Percentiles rank a stretch among this genome's conserved stretches.
phyloP scores from a whole-genome alignment of 2,113 vertebrate species.

The Cyanistes caeruleus region DNA sequence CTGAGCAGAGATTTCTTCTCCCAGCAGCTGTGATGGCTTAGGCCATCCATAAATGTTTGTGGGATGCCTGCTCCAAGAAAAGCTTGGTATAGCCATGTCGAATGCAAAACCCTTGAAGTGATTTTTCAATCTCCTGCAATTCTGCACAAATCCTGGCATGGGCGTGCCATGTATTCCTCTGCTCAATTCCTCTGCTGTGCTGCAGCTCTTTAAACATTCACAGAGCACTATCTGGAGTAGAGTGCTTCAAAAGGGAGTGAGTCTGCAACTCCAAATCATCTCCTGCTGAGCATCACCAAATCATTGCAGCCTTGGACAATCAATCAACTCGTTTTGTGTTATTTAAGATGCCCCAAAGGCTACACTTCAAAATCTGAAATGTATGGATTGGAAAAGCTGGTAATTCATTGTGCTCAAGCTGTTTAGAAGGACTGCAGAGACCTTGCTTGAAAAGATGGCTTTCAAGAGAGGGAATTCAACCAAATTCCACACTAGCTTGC shows the following conservation, averaged over 20 bases:
- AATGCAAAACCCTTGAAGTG: background rate
- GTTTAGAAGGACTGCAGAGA: background rate
- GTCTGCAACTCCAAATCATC: background rate
- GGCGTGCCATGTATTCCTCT: background rate
- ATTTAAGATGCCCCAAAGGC: slow-evolving; percentile 19
- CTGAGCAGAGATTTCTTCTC: slow-evolving; percentile 10
- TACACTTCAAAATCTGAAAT: slow-evolving; percentile 18
- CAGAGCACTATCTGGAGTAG: background rate
- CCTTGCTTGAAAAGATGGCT: background rate
- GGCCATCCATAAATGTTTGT: background rate
- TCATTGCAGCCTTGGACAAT: background rate
- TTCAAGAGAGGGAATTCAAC: background rate
- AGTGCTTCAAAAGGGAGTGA: background rate
- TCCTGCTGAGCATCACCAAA: background rate
- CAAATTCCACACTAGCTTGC: background rate
- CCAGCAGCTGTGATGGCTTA: background rate
- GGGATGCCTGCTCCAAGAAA: background rate
- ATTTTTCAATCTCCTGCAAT: background rate
- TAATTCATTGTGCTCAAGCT: background rate
- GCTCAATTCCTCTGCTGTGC: background rate
- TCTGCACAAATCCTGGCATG: background rate
- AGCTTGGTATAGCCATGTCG: background rate
- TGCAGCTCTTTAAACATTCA: background rate
- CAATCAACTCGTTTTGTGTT: background rate
- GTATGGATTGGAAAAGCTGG: background rate